These are phyloP conservation scores for Leptogaster cylindrica DNA, from an alignment of 2,888 invertebrate species.

Conservation along the genomic window DNA sequence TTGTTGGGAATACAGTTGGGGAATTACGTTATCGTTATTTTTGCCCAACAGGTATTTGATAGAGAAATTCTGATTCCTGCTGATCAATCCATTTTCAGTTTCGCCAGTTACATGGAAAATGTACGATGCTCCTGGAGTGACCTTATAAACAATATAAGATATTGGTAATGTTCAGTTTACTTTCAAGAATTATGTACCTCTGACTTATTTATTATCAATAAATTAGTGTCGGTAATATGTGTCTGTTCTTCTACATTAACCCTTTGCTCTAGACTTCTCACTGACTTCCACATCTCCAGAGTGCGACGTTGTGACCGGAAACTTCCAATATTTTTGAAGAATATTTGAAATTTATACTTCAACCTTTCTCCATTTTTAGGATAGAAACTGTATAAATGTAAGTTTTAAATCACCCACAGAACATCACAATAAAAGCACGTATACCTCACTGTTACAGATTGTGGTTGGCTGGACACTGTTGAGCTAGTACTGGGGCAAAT, in stretches of 20 bases:
- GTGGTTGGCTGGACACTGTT: not conserved
- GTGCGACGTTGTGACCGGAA: slow-evolving; percentile 18
- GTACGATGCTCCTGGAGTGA: slow-evolving; percentile 9
- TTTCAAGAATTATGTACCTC: no score
- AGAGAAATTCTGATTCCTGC: slow-evolving; percentile 8
- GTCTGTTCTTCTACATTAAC: slow-evolving; percentile 3
- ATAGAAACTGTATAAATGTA: not conserved
- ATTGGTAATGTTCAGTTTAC: no score
- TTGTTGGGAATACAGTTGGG: no score
- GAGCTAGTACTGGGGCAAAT: no score
- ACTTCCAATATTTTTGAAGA: slow-evolving; percentile 17
- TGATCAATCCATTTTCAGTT: not conserved
- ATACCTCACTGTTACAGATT: slow-evolving; percentile 8
- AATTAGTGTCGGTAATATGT: slow-evolving; percentile 8
- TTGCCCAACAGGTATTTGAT: not conserved
- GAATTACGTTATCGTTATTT: not conserved
- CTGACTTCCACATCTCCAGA: slow-evolving; percentile 18
- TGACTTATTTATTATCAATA: slow-evolving; percentile 5
- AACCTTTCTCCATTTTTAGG: slow-evolving; percentile 14
- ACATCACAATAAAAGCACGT: not conserved
- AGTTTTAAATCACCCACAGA: not conserved
- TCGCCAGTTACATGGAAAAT: slow-evolving; percentile 6
- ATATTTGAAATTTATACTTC: slow-evolving; percentile 24
- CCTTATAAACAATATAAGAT: not conserved
- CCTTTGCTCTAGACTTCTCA: slow-evolving; percentile 9